Percentiles rank a stretch among this genome's conserved stretches.
phyloP scores from a whole-genome alignment of 2,888 invertebrate species.

The Leucozona laternaria region DNA sequence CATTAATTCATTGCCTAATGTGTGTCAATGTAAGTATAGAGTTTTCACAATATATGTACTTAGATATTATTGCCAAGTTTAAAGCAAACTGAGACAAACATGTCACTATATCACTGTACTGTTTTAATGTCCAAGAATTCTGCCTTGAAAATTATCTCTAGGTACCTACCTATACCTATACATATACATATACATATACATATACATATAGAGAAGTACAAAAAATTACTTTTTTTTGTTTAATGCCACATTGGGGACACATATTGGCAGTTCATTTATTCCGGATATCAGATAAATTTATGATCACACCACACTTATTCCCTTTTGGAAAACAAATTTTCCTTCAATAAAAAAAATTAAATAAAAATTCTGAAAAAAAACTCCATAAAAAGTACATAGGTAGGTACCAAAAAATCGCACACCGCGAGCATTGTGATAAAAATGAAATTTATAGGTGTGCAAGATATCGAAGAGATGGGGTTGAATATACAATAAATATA shows the following conservation, averaged over 20 bases:
- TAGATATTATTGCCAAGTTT: too few species aligned
- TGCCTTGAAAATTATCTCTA: too few species aligned
- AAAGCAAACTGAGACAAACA: too few species aligned
- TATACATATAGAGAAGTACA: background rate
- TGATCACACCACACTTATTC: slow-evolving; percentile 75
- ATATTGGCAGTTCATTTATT: slow-evolving; percentile 76
- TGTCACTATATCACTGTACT: too few species aligned
- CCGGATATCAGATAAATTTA: slow-evolving; percentile 76
- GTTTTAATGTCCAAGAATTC: too few species aligned
- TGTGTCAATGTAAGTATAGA: too few species aligned
- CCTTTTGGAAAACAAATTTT: slow-evolving; percentile 75
- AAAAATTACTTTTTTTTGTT: slow-evolving; percentile 45
- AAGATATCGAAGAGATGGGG: slow-evolving; percentile 75
- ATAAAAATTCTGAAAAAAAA: slow-evolving; percentile 30
- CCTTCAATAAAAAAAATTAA: slow-evolving; percentile 61
- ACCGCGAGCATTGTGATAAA: slow-evolving; percentile 76
- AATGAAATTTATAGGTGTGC: slow-evolving; percentile 76
- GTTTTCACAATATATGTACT: too few species aligned
- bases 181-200: too few species aligned
- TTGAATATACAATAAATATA: slow-evolving; percentile 26
- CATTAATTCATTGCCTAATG: too few species aligned
- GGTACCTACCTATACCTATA: too few species aligned
- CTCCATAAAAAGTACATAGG: slow-evolving; percentile 29
- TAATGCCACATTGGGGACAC: slow-evolving; percentile 75
- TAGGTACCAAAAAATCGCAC: slow-evolving; percentile 65